Evolutionary conservation across 2,113 vertebrate genomes (phyloP).

Genomic region (Takifugu flavidus): DNA sequence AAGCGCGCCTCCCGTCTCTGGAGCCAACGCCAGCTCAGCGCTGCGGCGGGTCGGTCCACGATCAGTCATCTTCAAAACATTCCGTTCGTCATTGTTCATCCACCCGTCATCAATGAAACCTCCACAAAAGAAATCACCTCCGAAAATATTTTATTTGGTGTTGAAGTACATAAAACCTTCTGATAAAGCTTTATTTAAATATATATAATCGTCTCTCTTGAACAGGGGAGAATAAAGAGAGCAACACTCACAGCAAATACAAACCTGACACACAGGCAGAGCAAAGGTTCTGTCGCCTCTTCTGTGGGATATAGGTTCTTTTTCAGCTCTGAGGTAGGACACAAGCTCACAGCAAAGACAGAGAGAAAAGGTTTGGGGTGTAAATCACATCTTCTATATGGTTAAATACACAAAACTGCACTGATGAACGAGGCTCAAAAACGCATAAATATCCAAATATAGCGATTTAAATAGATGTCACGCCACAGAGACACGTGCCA

Average conservation of each 20-base stretch:
- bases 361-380: background rate
- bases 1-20: background rate
- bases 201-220: background rate
- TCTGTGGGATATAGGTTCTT: conserved; percentile 8
- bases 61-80: too few relatives aligned
- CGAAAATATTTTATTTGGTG: conserved; percentile 57
- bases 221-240: conserved; percentile 12
- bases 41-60: background rate
- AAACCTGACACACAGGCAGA: conserved; percentile 11
- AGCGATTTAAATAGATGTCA: conserved; percentile 38
- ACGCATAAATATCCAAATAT: conserved; percentile 31
- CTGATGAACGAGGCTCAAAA: conserved; percentile 31
- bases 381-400: conserved; percentile 12
- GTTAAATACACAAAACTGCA: conserved; percentile 31
- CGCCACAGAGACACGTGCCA: conserved; percentile 60
- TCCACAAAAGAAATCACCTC: conserved; percentile 19
- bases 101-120: background rate
- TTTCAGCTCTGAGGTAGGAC: conserved; percentile 56
- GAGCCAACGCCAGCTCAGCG: background rate
- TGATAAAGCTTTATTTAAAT: conserved; percentile 27
- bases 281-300: too few relatives aligned
- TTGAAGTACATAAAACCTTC: conserved; percentile 25
- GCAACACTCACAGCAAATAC: background rate
- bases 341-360: conserved; percentile 24
- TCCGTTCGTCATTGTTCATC: background rate